Conservation (phyloP, 1,140 invertebrate species). For the Leptopilina boulardi region DNA sequence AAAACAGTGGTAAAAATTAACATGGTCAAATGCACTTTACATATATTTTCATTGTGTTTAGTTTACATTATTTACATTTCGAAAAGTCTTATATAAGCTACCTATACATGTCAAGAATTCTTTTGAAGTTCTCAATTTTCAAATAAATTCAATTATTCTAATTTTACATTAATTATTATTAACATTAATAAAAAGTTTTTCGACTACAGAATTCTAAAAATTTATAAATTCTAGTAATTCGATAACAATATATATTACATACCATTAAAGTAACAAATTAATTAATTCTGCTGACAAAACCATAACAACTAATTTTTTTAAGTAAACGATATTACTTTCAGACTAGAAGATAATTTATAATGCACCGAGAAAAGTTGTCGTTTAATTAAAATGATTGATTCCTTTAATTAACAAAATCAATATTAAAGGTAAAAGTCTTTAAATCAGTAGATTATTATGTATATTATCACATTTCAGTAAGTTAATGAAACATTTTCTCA, state of each 20-base stretch:
- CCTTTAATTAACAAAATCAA: too few relatives aligned
- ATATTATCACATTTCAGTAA: too few relatives aligned
- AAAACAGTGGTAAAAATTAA: background rate
- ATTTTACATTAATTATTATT: background rate
- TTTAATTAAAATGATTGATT: too few relatives aligned
- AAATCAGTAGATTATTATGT: too few relatives aligned
- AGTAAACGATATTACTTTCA: background rate
- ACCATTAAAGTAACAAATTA: constrained; percentile 3
- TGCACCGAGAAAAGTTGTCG: background rate
- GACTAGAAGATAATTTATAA: constrained; percentile 9
- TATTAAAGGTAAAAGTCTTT: too few relatives aligned
- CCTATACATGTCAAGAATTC: background rate
- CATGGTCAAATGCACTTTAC: background rate
- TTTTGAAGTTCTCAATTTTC: background rate
- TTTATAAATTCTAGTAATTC: background rate
- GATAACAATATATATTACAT: constrained; percentile 14
- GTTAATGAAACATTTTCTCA: background rate
- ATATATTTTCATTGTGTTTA: constrained; percentile 57
- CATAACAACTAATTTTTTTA: background rate
- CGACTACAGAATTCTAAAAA: background rate
- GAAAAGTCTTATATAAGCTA: constrained; percentile 58
- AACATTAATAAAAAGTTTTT: background rate
- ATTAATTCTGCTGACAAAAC: background rate
- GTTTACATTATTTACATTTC: constrained; percentile 70
- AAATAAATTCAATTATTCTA: background rate